Evolutionary conservation across 2,797 vertebrate genomes (phyloP).

Genomic region (Sphenopsis melanotis): DNA sequence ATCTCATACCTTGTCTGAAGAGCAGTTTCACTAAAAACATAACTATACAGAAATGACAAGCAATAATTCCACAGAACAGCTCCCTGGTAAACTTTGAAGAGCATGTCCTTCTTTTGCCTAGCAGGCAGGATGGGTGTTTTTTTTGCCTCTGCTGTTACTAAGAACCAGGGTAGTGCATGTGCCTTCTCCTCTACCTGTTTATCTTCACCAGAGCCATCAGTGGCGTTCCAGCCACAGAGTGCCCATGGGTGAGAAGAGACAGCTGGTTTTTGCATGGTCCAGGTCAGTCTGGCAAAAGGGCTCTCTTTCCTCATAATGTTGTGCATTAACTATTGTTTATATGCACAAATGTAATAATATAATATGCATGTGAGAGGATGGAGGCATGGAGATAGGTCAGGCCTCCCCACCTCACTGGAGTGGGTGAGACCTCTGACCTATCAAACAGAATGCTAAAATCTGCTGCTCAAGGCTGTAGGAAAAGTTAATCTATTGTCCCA

Average conservation of each 20-base stretch:
- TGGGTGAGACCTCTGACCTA: not conserved
- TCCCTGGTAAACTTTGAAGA: not conserved
- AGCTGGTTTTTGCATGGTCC: not conserved
- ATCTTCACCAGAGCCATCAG: not conserved
- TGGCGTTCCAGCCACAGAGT: not conserved
- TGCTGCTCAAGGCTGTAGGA: not conserved
- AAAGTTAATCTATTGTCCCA: not conserved
- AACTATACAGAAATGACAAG: not conserved
- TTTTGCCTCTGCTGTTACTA: not conserved
- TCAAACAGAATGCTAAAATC: not conserved
- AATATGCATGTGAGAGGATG: not conserved
- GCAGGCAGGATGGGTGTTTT: not conserved
- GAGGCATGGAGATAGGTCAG: not conserved
- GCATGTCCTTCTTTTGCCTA: not conserved
- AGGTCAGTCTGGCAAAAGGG: not conserved
- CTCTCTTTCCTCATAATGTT: not conserved
- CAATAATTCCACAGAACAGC: not conserved
- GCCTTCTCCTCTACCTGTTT: not conserved
- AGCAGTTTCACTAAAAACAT: not conserved
- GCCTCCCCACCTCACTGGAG: not conserved
- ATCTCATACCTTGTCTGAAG: not conserved
- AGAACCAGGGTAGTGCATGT: not conserved
- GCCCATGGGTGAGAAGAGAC: not conserved
- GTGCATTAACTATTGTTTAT: not conserved
- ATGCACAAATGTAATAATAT: too few species aligned